phyloP scores from a whole-genome alignment of 1,140 invertebrate species.

The Zaprionus inermis region DNA sequence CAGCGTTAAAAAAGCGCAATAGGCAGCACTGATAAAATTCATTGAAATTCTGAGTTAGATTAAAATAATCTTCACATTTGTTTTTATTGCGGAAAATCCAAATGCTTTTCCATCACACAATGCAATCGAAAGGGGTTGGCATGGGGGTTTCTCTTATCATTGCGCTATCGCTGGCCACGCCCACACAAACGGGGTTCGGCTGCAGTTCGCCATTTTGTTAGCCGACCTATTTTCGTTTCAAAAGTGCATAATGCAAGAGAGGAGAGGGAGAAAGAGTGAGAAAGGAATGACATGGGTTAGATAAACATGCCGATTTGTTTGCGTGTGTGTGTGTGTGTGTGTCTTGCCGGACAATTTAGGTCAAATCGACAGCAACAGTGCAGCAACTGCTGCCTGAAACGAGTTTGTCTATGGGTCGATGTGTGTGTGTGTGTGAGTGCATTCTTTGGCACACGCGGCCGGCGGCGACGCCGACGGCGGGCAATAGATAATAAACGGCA shows the following conservation, averaged over 20 bases:
- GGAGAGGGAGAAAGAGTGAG: neutral
- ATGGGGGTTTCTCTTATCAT: too few species aligned
- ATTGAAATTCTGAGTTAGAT: too few species aligned
- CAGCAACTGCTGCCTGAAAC: conserved; percentile 29
- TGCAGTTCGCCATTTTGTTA: conserved; percentile 20
- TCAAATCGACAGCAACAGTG: conserved; percentile 26
- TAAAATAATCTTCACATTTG: too few species aligned
- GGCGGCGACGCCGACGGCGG: neutral
- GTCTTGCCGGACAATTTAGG: conserved; percentile 38
- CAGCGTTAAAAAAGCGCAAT: too few species aligned
- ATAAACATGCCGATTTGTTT: conserved; percentile 4
- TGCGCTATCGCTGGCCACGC: conserved; percentile 6
- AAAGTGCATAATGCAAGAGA: neutral
- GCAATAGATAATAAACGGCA: conserved; percentile 30
- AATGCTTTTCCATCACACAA: too few species aligned
- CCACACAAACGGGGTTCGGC: neutral
- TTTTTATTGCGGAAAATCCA: too few species aligned
- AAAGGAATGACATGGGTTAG: conserved; percentile 5
- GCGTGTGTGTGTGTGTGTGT: neutral
- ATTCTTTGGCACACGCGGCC: neutral
- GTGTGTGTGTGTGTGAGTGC: neutral
- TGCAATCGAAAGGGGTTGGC: too few species aligned
- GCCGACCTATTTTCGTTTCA: conserved; percentile 22
- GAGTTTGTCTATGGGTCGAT: conserved; percentile 19
- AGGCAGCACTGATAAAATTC: too few species aligned